Conservation (phyloP, 2,888 invertebrate species). For the Disparrhopalites patrizii region DNA sequence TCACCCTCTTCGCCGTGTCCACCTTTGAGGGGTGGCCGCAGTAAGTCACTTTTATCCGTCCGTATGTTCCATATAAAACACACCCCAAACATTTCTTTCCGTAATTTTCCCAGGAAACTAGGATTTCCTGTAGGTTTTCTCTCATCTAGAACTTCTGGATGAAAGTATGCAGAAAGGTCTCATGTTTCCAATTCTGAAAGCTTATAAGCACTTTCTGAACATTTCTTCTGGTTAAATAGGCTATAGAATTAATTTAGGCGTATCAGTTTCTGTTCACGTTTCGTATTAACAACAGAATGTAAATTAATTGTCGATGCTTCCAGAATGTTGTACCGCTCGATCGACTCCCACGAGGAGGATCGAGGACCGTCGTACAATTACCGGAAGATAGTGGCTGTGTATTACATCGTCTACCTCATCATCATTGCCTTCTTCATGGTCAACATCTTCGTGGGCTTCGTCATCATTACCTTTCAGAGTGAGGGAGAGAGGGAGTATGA, state of each 20-base stretch:
- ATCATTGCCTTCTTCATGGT: slow-evolving; percentile 99
- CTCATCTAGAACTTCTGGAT: neutral
- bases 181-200: neutral
- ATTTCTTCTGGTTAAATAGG: too few species aligned
- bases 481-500: slow-evolving; percentile 99
- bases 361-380: slow-evolving; percentile 96
- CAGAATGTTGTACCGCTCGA: slow-evolving; percentile 93
- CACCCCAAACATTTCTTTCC: too few species aligned
- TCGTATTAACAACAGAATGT: neutral
- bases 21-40: slow-evolving; percentile 99
- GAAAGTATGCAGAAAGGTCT: neutral
- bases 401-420: slow-evolving; percentile 99
- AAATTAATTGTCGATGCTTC: neutral
- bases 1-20: slow-evolving; percentile 97
- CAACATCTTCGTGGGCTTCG: slow-evolving; percentile 99
- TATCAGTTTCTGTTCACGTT: neutral
- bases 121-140: too few species aligned
- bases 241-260: too few species aligned
- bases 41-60: slow-evolving; percentile 56
- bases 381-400: slow-evolving; percentile 85
- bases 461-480: slow-evolving; percentile 99
- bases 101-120: too few species aligned
- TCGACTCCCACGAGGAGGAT: slow-evolving; percentile 94
- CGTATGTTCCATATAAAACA: too few species aligned
- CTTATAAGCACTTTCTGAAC: neutral